Conservation (phyloP, 1,140 invertebrate genomes). For the Holotrichia oblita region DNA sequence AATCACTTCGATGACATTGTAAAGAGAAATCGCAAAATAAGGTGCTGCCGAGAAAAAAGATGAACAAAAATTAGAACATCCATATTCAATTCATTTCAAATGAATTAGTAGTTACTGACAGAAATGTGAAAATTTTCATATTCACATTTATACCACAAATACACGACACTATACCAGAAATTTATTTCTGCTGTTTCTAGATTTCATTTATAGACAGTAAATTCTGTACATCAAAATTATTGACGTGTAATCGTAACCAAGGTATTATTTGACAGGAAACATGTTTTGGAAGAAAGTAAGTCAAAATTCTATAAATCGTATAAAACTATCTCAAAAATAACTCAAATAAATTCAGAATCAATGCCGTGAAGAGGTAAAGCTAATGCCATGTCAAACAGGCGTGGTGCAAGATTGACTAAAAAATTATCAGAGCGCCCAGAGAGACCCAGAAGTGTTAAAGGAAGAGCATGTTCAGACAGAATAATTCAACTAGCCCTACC, state of each 20-base stretch:
- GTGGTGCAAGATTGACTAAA: background rate
- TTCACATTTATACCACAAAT: too few relatives aligned
- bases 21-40: too few relatives aligned
- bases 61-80: too few relatives aligned
- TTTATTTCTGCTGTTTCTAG: too few relatives aligned
- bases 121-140: too few relatives aligned
- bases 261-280: background rate
- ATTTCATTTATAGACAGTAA: too few relatives aligned
- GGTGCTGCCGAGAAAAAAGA: too few relatives aligned
- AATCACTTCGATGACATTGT: too few relatives aligned
- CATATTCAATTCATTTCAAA: too few relatives aligned
- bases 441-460: background rate
- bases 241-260: background rate
- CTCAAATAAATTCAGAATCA: conserved; percentile 1
- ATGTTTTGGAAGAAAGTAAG: conserved; percentile 12
- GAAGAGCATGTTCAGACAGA: background rate
- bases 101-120: too few relatives aligned
- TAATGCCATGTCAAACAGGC: background rate
- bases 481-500: conserved; percentile 25
- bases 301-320: conserved; percentile 10
- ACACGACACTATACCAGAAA: too few relatives aligned
- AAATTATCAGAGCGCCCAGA: background rate
- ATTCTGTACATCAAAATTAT: too few relatives aligned
- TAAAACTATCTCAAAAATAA: background rate
- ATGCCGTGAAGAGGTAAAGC: background rate